Evolutionary conservation across 2,797 vertebrate genomes (phyloP).

Genomic region (Pangasius sanitwongsei): DNA sequence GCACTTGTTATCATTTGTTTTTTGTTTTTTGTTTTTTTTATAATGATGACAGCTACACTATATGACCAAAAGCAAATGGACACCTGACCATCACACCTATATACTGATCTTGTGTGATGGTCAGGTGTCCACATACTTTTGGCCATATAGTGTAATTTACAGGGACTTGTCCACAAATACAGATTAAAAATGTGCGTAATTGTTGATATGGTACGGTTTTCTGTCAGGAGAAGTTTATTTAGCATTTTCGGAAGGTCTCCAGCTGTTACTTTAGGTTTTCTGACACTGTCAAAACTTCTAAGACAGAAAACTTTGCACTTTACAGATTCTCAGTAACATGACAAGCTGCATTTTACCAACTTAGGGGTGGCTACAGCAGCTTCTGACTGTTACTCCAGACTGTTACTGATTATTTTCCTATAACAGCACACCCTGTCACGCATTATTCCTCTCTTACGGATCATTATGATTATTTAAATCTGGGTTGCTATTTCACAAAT

Average conservation of each 20-base stretch:
- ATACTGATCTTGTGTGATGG: too few species aligned
- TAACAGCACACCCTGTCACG: too few species aligned
- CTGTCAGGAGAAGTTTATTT: not conserved
- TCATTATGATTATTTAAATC: not conserved
- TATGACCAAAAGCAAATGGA: not conserved
- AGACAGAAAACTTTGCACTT: not conserved
- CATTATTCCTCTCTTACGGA: not conserved
- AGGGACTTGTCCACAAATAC: not conserved
- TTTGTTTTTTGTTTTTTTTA: not conserved
- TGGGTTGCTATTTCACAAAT: not conserved
- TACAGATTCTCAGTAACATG: not conserved
- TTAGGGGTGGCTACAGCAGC: too few species aligned
- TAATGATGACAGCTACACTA: not conserved
- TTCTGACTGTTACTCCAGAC: not conserved
- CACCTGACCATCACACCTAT: not conserved
- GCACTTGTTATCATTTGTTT: not conserved
- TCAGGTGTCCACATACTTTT: not conserved
- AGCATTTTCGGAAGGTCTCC: not conserved
- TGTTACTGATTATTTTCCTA: not conserved
- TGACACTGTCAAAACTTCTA: not conserved
- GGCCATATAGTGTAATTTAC: not conserved
- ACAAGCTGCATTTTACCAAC: not conserved
- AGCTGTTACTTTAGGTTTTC: not conserved
- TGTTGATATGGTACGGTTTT: not conserved
- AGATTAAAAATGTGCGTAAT: not conserved